These are phyloP conservation scores for Saguinus imperator DNA, from an alignment of 2,113 vertebrate species.

Conservation along the genomic window DNA sequence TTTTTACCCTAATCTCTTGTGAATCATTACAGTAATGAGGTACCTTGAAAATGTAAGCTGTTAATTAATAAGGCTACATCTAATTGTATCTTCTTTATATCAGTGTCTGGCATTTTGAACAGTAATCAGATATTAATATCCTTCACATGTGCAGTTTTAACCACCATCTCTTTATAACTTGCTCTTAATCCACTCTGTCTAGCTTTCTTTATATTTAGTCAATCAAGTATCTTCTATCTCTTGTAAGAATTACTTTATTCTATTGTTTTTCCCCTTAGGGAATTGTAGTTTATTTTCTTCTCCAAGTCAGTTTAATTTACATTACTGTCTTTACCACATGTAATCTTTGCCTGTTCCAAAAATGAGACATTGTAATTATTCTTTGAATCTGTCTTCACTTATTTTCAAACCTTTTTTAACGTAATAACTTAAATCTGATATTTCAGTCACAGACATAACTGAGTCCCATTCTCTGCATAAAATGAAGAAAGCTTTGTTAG, in stretches of 20 bases:
- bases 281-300: slow-evolving; percentile 31
- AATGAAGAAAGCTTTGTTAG: not conserved
- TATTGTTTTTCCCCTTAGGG: not conserved
- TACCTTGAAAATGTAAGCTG: slow-evolving; percentile 67
- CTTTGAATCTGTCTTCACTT: slow-evolving; percentile 26
- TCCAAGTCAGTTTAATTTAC: slow-evolving; percentile 12
- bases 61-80: slow-evolving; percentile 64
- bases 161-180: not conserved
- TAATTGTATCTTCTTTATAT: slow-evolving; percentile 51
- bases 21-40: slow-evolving; percentile 70
- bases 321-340: not conserved
- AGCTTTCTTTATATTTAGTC: not conserved
- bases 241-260: slow-evolving; percentile 13
- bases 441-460: not conserved
- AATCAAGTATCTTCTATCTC: not conserved
- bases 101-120: slow-evolving; percentile 49
- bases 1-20: slow-evolving; percentile 46
- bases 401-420: not conserved
- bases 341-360: slow-evolving; percentile 3
- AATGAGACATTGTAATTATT: not conserved
- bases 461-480: not conserved
- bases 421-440: not conserved
- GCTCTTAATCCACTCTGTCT: slow-evolving; percentile 2
- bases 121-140: slow-evolving; percentile 55
- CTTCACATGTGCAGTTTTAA: slow-evolving; percentile 7